Conservation (phyloP, 2,888 invertebrate genomes). For the Mesoligia furuncula region DNA sequence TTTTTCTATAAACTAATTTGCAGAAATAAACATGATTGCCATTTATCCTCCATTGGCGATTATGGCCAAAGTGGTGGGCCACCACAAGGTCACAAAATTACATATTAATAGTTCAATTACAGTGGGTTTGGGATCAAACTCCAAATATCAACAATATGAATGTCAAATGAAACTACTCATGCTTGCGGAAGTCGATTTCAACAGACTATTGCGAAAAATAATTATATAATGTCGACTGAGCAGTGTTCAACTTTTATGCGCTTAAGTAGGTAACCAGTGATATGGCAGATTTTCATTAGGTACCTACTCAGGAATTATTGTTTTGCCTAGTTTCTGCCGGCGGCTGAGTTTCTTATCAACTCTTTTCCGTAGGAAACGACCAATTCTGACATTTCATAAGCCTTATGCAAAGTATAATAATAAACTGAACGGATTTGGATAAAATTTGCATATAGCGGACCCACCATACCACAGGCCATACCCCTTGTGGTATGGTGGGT, state of each 20-base stretch:
- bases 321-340: background rate
- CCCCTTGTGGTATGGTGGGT: too few species aligned
- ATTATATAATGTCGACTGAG: slow-evolving; percentile 41
- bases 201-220: slow-evolving; percentile 38
- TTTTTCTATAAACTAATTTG: background rate
- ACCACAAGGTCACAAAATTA: background rate
- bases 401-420: too few species aligned
- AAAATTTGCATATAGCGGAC: too few species aligned
- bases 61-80: background rate
- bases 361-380: too few species aligned
- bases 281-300: slow-evolving; percentile 7
- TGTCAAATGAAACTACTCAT: slow-evolving; percentile 28
- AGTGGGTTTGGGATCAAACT: slow-evolving; percentile 3
- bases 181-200: slow-evolving; percentile 42
- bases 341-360: too few species aligned
- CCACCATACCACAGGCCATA: too few species aligned
- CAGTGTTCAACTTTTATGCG: slow-evolving; percentile 13
- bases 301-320: background rate
- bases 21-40: background rate
- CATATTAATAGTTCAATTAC: background rate
- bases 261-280: background rate
- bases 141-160: slow-evolving; percentile 29
- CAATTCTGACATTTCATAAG: too few species aligned
- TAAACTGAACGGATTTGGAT: too few species aligned
- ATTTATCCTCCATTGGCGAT: background rate